These are phyloP conservation scores for Erebia epiphron DNA, from an alignment of 2,888 invertebrate genomes.

Conservation along the genomic window DNA sequence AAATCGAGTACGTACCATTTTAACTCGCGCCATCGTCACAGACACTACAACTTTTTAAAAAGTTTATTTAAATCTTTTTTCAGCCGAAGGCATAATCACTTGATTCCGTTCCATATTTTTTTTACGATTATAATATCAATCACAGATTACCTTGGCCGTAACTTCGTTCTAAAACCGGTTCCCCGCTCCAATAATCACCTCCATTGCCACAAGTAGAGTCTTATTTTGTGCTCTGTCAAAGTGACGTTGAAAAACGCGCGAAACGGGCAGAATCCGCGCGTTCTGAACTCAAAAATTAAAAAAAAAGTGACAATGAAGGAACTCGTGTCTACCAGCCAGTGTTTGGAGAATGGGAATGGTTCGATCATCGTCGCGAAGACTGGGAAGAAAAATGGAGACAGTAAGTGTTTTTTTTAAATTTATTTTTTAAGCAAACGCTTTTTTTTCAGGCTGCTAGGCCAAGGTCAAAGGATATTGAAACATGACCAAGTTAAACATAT, in stretches of 20 bases:
- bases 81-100: constrained; percentile 13
- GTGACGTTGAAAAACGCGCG: constrained; percentile 75
- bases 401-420: constrained; percentile 52
- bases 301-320: constrained; percentile 66
- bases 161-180: constrained; percentile 48
- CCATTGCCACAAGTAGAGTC: constrained; percentile 56
- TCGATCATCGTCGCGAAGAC: constrained; percentile 62
- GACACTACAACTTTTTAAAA: constrained; percentile 20
- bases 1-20: constrained; percentile 33
- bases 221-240: constrained; percentile 58
- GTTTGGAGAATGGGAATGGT: constrained; percentile 63
- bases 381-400: constrained; percentile 62
- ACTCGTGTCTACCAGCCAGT: constrained; percentile 61
- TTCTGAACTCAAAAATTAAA: constrained; percentile 37
- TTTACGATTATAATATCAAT: constrained; percentile 36
- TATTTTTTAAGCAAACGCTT: background rate
- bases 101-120: constrained; percentile 29
- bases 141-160: constrained; percentile 67
- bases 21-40: constrained; percentile 31
- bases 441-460: background rate
- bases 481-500: background rate
- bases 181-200: constrained; percentile 54
- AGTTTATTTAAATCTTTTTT: constrained; percentile 11
- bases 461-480: background rate
- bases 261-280: constrained; percentile 45